Conservation (phyloP, 2,797 vertebrate genomes). For the Labroides dimidiatus region DNA sequence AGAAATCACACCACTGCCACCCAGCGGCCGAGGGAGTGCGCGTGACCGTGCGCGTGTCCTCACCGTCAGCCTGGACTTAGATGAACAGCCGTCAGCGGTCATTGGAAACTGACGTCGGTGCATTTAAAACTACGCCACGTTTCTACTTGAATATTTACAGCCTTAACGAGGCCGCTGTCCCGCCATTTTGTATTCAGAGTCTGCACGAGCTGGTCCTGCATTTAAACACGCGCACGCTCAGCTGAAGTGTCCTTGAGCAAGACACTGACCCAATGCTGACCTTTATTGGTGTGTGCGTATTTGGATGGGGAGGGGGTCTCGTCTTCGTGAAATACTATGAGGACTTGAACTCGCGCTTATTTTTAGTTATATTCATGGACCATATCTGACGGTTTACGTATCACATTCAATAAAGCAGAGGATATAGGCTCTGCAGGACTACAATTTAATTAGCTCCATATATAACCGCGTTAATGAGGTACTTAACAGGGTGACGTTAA, state of each 20-base stretch:
- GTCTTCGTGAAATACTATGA: conserved; percentile 24
- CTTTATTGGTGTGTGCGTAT: conserved; percentile 19
- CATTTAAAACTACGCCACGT: not conserved
- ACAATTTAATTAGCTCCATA: conserved; percentile 74
- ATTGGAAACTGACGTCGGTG: not conserved
- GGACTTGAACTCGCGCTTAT: conserved; percentile 19
- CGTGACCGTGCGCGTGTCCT: conserved; percentile 50
- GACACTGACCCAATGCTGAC: conserved; percentile 73
- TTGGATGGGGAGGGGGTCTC: not conserved
- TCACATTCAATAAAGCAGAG: conserved; percentile 49
- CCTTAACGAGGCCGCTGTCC: not conserved
- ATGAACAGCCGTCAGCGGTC: conserved; percentile 2
- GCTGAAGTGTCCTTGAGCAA: conserved; percentile 76
- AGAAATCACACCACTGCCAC: conserved; percentile 84
- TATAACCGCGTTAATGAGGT: conserved; percentile 70
- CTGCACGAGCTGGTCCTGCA: not conserved
- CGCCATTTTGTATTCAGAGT: not conserved
- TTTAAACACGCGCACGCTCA: not conserved
- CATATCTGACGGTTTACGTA: conserved; percentile 40
- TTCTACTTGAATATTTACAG: not conserved
- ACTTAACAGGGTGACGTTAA: conserved; percentile 64
- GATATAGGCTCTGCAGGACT: conserved; percentile 45
- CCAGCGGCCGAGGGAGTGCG: conserved; percentile 73
- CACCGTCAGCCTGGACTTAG: conserved; percentile 38
- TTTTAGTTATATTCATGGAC: conserved; percentile 17